A percentile compares a stretch with the other conserved stretches of the same genome.
These are phyloP conservation scores for Pterophyllum scalare DNA, from an alignment of 2,113 vertebrate genomes.

Conservation along the genomic window DNA sequence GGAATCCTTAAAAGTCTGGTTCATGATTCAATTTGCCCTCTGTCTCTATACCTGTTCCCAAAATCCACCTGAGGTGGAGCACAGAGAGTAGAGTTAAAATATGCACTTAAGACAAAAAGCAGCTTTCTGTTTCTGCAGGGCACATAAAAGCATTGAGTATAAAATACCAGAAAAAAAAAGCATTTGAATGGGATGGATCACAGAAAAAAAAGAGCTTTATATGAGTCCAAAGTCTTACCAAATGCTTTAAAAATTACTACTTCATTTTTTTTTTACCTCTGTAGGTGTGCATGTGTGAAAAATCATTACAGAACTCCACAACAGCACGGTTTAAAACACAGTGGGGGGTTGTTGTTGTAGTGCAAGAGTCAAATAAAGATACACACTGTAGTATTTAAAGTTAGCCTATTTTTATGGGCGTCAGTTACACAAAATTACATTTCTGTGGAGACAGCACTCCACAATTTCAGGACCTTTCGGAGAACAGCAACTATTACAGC, in stretches of 20 bases:
- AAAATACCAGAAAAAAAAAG: neutral
- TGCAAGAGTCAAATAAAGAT: neutral
- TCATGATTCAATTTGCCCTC: neutral
- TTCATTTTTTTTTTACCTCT: neutral
- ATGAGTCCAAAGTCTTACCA: neutral
- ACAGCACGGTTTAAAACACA: neutral
- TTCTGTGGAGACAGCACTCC: neutral
- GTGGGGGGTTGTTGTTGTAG: neutral
- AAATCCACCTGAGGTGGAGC: constrained; percentile 13
- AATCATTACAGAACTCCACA: neutral
- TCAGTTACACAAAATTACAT: neutral
- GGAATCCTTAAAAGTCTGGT: neutral
- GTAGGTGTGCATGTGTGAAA: neutral
- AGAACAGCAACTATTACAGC: neutral
- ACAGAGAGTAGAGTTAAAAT: neutral
- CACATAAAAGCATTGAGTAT: neutral
- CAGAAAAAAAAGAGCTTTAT: neutral
- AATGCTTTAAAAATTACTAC: neutral
- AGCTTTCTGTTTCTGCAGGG: constrained; percentile 18
- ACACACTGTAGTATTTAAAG: neutral
- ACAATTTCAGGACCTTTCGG: constrained; percentile 19
- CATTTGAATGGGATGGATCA: neutral
- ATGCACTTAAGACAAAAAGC: constrained; percentile 41
- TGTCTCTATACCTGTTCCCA: constrained; percentile 25
- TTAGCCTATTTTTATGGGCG: neutral